phyloP scores from a whole-genome alignment of 2,888 invertebrate species.

The Lithophane socia region DNA sequence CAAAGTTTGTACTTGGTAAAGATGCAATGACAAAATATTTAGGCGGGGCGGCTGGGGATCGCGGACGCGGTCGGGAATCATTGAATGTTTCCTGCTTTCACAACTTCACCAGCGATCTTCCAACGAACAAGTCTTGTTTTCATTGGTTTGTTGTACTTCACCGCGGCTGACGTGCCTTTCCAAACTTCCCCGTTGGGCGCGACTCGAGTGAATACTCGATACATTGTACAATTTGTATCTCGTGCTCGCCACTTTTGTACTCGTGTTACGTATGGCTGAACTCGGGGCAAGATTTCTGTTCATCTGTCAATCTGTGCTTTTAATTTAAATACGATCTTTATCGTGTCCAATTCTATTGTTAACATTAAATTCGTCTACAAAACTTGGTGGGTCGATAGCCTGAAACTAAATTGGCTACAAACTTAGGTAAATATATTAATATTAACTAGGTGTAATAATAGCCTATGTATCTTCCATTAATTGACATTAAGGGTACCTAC shows the following conservation, averaged over 20 bases:
- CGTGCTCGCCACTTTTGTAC: constrained; percentile 50
- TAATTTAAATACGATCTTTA: constrained; percentile 14
- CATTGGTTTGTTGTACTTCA: constrained; percentile 80
- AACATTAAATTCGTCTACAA: constrained; percentile 14
- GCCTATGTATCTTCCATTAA: constrained; percentile 43
- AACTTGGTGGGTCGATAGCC: background rate
- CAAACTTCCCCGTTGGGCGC: constrained; percentile 74
- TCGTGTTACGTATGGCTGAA: constrained; percentile 36
- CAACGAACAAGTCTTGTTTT: constrained; percentile 79
- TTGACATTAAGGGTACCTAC: constrained; percentile 44
- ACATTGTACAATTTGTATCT: constrained; percentile 70
- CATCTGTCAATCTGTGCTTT: constrained; percentile 15
- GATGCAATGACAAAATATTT: constrained; percentile 75
- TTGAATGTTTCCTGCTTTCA: constrained; percentile 72
- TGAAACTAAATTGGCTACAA: constrained; percentile 12
- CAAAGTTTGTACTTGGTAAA: constrained; percentile 66
- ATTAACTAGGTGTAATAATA: constrained; percentile 37
- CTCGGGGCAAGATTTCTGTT: constrained; percentile 20
- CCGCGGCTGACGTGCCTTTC: constrained; percentile 75
- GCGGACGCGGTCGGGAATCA: constrained; percentile 54
- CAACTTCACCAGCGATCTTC: constrained; percentile 74
- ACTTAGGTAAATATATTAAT: constrained; percentile 17
- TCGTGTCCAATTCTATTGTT: background rate
- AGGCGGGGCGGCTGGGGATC: constrained; percentile 46
- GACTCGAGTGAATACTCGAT: constrained; percentile 68